Percentiles rank a stretch among this genome's conserved stretches.
These are phyloP conservation scores for Podiceps cristatus DNA, from an alignment of 2,113 vertebrate species.

Conservation along the genomic window DNA sequence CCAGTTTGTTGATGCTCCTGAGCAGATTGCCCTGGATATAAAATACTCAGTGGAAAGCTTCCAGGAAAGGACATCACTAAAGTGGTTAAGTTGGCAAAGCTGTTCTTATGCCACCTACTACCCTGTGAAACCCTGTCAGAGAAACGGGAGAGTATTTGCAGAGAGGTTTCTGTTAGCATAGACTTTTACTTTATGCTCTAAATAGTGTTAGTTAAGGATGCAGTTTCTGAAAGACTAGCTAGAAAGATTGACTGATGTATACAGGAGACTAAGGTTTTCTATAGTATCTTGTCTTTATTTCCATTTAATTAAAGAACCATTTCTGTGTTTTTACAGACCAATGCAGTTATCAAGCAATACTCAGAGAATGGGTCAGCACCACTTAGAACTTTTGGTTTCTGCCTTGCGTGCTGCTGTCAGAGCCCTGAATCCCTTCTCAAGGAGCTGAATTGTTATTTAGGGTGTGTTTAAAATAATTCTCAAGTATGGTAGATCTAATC, in stretches of 20 bases:
- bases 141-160: not conserved
- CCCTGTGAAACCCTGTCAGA: not conserved
- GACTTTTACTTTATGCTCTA: not conserved
- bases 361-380: not conserved
- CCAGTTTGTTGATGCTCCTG: not conserved
- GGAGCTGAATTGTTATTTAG: not conserved
- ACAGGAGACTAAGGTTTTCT: not conserved
- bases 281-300: not conserved
- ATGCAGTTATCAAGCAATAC: not conserved
- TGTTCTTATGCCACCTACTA: not conserved
- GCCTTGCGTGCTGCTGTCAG: not conserved
- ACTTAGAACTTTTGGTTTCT: not conserved
- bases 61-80: not conserved
- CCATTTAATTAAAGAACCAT: not conserved
- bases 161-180: not conserved
- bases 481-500: not conserved
- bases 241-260: not conserved
- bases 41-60: not conserved
- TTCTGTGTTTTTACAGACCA: not conserved
- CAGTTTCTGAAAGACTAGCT: not conserved
- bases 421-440: not conserved
- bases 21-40: not conserved
- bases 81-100: not conserved
- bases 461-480: not conserved
- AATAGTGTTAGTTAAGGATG: not conserved